A percentile compares a stretch with the other conserved stretches of the same genome.
Conservation (phyloP, 2,888 invertebrate genomes). For the Pharmacophagus antenor region DNA sequence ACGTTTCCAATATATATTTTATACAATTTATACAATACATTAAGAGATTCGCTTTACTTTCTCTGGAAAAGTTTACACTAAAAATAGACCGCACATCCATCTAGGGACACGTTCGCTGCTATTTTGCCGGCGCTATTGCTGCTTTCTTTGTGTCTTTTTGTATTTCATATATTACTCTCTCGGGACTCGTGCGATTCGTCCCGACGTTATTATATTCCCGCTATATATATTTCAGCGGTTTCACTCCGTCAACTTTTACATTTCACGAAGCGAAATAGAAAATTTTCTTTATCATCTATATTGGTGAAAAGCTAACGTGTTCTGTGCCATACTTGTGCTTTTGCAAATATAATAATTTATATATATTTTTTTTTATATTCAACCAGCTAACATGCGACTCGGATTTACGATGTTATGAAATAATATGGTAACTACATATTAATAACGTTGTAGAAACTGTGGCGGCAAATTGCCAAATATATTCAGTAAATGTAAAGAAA, state of each 20-base stretch:
- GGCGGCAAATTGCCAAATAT: too few relatives aligned
- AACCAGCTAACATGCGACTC: too few relatives aligned
- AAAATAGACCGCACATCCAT: slow-evolving; percentile 2
- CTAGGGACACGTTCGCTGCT: neutral
- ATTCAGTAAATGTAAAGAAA: too few relatives aligned
- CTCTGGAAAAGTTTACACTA: neutral
- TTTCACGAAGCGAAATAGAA: neutral
- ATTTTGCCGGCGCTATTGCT: slow-evolving; percentile 7
- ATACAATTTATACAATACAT: too few relatives aligned
- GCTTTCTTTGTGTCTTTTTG: slow-evolving; percentile 13
- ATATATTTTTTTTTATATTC: too few relatives aligned
- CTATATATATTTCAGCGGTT: neutral
- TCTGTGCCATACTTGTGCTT: too few relatives aligned
- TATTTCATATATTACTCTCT: slow-evolving; percentile 7
- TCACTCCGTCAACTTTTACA: neutral
- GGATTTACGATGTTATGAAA: too few relatives aligned
- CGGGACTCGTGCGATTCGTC: slow-evolving; percentile 9
- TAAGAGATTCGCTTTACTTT: neutral
- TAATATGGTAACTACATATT: too few relatives aligned
- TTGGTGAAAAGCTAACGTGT: neutral
- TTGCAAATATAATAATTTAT: too few relatives aligned
- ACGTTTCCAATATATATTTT: too few relatives aligned
- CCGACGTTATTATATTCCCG: slow-evolving; percentile 5
- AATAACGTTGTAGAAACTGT: too few relatives aligned
- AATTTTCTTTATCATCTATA: neutral